phyloP scores from a whole-genome alignment of 2,113 vertebrate genomes.

The Colossoma macropomum region DNA sequence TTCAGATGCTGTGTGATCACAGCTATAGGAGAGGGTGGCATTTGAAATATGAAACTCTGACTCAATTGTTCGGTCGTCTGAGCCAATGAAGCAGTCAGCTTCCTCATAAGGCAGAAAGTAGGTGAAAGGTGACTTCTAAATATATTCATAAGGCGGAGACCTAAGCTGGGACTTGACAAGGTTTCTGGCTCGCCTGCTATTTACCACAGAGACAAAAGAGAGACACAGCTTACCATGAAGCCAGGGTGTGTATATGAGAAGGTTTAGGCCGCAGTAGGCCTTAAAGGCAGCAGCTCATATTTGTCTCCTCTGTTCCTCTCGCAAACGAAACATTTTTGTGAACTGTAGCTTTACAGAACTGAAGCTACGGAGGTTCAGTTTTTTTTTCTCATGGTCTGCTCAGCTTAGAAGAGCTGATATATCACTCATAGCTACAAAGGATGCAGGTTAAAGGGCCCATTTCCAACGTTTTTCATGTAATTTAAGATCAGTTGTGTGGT shows the following conservation, averaged over 20 bases:
- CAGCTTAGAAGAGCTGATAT: too few species aligned
- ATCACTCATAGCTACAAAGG: too few species aligned
- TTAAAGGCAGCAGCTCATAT: neutral
- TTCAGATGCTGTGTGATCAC: neutral
- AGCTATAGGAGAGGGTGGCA: neutral
- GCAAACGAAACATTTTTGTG: neutral
- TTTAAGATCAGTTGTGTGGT: too few species aligned
- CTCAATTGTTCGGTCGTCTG: constrained; percentile 5
- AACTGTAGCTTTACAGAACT: neutral
- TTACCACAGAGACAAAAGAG: constrained; percentile 12
- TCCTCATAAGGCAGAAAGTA: constrained; percentile 64
- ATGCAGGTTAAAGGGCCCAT: too few species aligned
- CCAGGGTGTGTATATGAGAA: neutral
- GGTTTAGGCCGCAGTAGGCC: neutral
- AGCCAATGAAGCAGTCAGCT: neutral
- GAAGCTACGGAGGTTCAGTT: neutral
- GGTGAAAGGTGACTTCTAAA: constrained; percentile 72
- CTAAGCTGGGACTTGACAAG: constrained; percentile 58
- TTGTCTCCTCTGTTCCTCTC: neutral
- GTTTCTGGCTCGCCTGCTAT: constrained; percentile 64
- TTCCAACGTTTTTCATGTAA: too few species aligned
- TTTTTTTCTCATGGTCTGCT: too few species aligned
- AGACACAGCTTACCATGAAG: neutral
- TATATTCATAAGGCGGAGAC: constrained; percentile 63
- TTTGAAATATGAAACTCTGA: constrained; percentile 33